Base-by-base conservation (phyloP, 2,888 invertebrate genomes). In the Idaea dimidiata region DNA sequence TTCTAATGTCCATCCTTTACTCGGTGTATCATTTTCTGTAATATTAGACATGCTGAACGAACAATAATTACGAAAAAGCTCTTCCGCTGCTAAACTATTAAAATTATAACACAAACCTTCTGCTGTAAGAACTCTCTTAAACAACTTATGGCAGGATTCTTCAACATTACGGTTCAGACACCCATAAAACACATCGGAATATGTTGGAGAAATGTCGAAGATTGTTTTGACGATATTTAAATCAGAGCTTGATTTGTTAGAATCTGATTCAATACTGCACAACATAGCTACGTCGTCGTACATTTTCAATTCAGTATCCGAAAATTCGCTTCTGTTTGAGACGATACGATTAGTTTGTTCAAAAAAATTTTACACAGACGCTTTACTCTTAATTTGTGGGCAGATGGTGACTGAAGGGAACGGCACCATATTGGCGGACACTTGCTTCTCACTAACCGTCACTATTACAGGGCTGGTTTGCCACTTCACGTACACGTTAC, bases 321-420 rank as follows among this genome's bases (percentile, higher is more conserved):
- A 16, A n/a, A 17, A n/a, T 10, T 57, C 10, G 6, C 14, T 14
- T n/a, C 8, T 31, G 6, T 58, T 32, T 24, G 17, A 6, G 7
- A 55, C 6, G 7, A 55, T 5, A 7, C 16, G 10, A 1, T 16
- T 16, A 8, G 8, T 10, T 16, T 58, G 24, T 1, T 61, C 17
- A 0, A 69, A 62, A 57, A 68, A 74, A 58, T 71, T 70, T 62
- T 71, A 73, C 5, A 55, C 31, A 0, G 60, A 54, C 4, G 53
- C 18, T 18, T 60, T 65, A 10, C 66, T 62, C 62, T 77, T 77
- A 16, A 66, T 61, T 66, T 72, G 66, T 5, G 78, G 76, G 62
- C 78, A 78, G 33, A 78, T 76, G 3, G 75, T 76, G 0, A 78
- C 66, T 0, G 78, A 70, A 17, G 78, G 78, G 58, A 78, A 76